A percentile compares a stretch with the other conserved stretches of the same genome.
phyloP scores from a whole-genome alignment of 2,113 vertebrate species.

The Zosterops borbonicus region DNA sequence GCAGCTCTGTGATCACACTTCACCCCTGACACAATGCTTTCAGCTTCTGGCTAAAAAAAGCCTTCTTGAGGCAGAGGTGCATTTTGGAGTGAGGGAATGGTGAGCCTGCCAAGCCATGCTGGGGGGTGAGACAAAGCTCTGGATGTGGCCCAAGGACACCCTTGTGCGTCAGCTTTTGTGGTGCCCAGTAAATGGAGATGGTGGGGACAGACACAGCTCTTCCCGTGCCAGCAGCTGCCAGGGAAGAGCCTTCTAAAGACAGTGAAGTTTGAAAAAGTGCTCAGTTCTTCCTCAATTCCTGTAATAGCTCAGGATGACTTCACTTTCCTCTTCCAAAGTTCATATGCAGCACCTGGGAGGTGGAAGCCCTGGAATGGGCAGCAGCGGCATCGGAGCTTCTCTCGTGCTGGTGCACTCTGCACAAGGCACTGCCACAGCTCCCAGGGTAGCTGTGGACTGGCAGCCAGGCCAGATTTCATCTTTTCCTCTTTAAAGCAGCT shows the following conservation, averaged over 20 bases:
- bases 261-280: background rate
- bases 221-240: no score
- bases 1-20: background rate
- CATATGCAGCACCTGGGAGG: background rate
- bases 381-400: background rate
- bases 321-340: background rate
- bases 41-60: background rate
- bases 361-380: background rate
- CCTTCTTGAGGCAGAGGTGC: background rate
- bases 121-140: background rate
- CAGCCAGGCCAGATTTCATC: constrained; percentile 47
- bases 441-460: constrained; percentile 20
- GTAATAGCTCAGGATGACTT: background rate
- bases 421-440: background rate
- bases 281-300: background rate
- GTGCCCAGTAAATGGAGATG: background rate
- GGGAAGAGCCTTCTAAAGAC: background rate
- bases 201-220: background rate
- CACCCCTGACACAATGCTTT: accelerated
- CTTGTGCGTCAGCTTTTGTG: background rate
- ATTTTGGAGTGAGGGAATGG: background rate
- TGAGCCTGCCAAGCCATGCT: background rate
- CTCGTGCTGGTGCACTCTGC: background rate
- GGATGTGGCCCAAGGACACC: background rate
- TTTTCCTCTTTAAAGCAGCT: constrained; percentile 35